Conservation (phyloP, 37 sponge, comb jelly and placozoan genomes). For the Mnemiopsis leidyi region DNA sequence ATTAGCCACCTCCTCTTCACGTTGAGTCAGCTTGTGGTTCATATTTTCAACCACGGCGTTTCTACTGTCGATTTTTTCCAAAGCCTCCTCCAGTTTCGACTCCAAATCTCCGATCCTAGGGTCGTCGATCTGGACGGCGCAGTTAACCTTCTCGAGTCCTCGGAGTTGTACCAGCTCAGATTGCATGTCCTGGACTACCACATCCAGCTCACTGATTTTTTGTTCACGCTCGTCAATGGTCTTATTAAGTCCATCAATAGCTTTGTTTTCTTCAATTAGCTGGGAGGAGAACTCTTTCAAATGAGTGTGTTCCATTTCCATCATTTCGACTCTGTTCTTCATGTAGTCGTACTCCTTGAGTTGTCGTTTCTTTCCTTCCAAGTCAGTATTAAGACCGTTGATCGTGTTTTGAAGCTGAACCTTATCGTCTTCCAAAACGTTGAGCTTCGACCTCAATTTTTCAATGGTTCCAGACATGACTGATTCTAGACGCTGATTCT, state of each 20-base stretch:
- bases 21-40: background rate
- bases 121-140: conserved; percentile 7
- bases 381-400: background rate
- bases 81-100: conserved; percentile 28
- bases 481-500: conserved; percentile 22
- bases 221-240: background rate
- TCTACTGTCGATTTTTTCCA: background rate
- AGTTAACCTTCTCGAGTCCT: conserved; percentile 40
- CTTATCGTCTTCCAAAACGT: conserved; percentile 13
- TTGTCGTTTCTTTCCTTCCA: conserved; percentile 47
- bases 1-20: background rate
- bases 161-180: background rate
- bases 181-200: background rate
- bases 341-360: conserved; percentile 50
- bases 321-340: conserved; percentile 59
- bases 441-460: conserved; percentile 8
- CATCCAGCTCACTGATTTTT: background rate
- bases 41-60: background rate
- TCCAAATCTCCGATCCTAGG: background rate
- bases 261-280: conserved; percentile 28
- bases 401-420: conserved; percentile 43
- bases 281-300: conserved; percentile 42
- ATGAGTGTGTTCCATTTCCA: conserved; percentile 49
- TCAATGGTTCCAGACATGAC: conserved; percentile 43
- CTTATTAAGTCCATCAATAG: background rate